These are phyloP conservation scores for Acanthornis magna DNA, from an alignment of 2,797 vertebrate genomes.

Conservation along the genomic window DNA sequence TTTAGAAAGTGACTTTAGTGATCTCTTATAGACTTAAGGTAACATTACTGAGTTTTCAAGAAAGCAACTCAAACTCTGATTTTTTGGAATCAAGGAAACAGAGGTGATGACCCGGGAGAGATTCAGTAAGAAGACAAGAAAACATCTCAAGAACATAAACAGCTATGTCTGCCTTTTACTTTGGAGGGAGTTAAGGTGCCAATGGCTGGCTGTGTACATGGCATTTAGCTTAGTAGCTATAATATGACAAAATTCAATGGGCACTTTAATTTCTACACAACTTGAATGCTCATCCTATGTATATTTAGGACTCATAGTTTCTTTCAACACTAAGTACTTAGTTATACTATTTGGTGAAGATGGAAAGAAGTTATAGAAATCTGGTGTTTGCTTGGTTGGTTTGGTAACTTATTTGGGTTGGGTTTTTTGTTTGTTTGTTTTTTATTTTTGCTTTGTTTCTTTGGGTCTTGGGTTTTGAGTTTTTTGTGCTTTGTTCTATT, in stretches of 20 bases:
- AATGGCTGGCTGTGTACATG: neutral
- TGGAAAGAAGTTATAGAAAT: neutral
- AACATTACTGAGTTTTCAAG: neutral
- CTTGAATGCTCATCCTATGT: neutral
- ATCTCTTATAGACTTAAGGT: neutral
- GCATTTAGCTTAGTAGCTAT: neutral
- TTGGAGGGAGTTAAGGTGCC: neutral
- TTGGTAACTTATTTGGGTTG: neutral
- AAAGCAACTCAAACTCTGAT: neutral
- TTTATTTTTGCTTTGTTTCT: neutral
- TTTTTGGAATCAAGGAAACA: neutral
- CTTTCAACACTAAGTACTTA: rapidly evolving
- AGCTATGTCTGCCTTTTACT: neutral
- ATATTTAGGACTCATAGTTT: neutral
- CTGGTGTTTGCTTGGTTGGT: neutral
- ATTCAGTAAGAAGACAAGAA: neutral
- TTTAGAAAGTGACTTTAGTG: neutral
- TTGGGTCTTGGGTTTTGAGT: neutral
- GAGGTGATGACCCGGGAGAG: neutral
- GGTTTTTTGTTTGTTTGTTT: neutral
- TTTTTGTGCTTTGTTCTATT: neutral
- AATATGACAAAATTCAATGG: neutral
- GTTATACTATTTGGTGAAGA: neutral
- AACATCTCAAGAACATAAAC: neutral
- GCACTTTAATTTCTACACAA: neutral